phyloP scores from a whole-genome alignment of 23 tunicate species.

The Trididemnum nubilum region DNA sequence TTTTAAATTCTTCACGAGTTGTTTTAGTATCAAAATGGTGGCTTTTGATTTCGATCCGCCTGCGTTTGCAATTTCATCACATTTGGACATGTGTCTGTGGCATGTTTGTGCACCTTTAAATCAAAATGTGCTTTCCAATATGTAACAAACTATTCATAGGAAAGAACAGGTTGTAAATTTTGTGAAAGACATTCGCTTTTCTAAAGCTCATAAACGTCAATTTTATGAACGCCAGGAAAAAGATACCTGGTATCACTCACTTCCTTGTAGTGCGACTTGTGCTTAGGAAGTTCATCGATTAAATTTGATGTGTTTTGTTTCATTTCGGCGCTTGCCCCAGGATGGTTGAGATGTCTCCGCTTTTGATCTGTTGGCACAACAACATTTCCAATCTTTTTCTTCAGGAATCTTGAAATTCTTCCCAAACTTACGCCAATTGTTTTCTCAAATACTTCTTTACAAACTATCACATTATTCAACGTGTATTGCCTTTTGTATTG shows the following conservation, averaged over 20 bases:
- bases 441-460: slow-evolving; percentile 17
- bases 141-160: neutral
- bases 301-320: no score
- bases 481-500: neutral
- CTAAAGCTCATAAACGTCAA: neutral
- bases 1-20: neutral
- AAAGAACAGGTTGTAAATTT: neutral
- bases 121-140: neutral
- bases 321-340: neutral
- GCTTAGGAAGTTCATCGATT: neutral
- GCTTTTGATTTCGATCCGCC: neutral
- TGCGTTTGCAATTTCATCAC: neutral
- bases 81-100: neutral
- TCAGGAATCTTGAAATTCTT: neutral
- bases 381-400: slow-evolving; percentile 8
- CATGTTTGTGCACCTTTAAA: neutral
- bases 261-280: neutral
- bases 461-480: neutral
- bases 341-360: neutral
- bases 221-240: neutral
- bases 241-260: neutral
- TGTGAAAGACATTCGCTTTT: neutral
- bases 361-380: neutral
- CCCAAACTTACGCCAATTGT: slow-evolving; percentile 2
- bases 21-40: neutral